Base-by-base conservation (phyloP, 2,797 vertebrate species). In the Gadopsis marmoratus region DNA sequence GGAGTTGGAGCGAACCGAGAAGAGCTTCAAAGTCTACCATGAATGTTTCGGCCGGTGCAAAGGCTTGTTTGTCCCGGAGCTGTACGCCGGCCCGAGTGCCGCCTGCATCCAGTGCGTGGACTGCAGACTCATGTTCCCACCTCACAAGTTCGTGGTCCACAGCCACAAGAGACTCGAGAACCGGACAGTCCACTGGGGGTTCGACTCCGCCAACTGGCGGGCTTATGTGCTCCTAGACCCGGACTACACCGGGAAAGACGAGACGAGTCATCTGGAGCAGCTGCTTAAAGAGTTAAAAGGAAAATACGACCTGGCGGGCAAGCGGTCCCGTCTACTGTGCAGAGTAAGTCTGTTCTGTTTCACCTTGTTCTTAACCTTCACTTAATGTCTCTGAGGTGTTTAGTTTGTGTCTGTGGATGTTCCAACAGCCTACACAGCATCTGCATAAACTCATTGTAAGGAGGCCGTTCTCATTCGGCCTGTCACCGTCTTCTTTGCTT, bases 111-210 rank as follows among this genome's bases (percentile, higher is more conserved):
- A 99, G 94, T 99, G 98, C 89, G 84, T 97, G 88, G 98, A 99
- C 90, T 99, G 98, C 93, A 97, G 97, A 12, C 96, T 97, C 54
- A 97, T 99, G 97, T 99, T 97, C 92, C 97, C 97, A 0, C 96
- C 98, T 10, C 97, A 97, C 87, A 98, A 97, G 2, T 99, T 99
- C 73, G 98, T 99, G 91, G 97, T 99, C 92, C 98, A 99, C 92
- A 98, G 97, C 1, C 98, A 99, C 92, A 96, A 97, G 73, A 96
- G 97, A 68, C 97, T 96, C 0, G 97, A 99, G 94, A 99, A 99
- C 95, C 96, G 98, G 94, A 99, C 98, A 76, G 98, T 98, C 86
- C 98, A 99, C 92, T 99, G 98, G 98, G 98, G 98, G 0, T 99
- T 99, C 91, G 98, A 99, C 76, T 99, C 98, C 0, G 96, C 97